Base-by-base conservation (phyloP, 2,888 invertebrate genomes). In the Leucophenga montana region DNA sequence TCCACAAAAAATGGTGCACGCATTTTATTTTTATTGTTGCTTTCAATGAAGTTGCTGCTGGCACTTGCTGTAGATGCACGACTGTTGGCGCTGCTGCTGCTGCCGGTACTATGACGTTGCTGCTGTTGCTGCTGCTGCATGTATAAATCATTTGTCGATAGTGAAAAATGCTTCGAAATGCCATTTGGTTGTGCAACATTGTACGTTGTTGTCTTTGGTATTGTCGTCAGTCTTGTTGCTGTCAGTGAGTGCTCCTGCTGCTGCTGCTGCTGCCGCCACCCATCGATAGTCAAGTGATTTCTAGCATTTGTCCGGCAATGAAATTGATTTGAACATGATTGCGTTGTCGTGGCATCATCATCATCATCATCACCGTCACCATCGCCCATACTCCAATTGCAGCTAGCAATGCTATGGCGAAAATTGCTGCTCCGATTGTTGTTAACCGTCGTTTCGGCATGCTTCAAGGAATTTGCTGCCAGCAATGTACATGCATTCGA, bases 111-210 rank as follows among this genome's bases (percentile, higher is more conserved):
- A 8, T 50, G 50, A n/a, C 50, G 50, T 18, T 31, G 14, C 31
- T 39, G 31, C n/a, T 5, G 39, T 27, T 62, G 46, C 13, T 62
- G 65, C n/a, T 65, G 68, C 53, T 69, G 83, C 61, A 13, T 39
- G 16, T 64, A 39, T 82, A 90, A 89, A 86, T 90, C 90, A 77
- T 88, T 89, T 44, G 89, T 87, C 53, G 90, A 89, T 74, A 89
- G 81, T 70, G 90, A 90, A 66, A 83, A 75, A 75, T 80, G 79
- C 83, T 89, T 89, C 33, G 85, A 80, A 74, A 62, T 77, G 53
- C 54, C 70, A 70, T 73, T 69, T 62, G 74, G 75, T 73, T 71
- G 83, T 79, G 59, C 27, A n/a, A 53, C 67, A 65, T 65, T 57
- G 46, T 66, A 50, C 16, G 50, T 16, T n/a, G 50, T 13, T 50